These are phyloP conservation scores for Hemistola chrysoprasaria DNA, from an alignment of 2,888 invertebrate genomes.

Conservation along the genomic window DNA sequence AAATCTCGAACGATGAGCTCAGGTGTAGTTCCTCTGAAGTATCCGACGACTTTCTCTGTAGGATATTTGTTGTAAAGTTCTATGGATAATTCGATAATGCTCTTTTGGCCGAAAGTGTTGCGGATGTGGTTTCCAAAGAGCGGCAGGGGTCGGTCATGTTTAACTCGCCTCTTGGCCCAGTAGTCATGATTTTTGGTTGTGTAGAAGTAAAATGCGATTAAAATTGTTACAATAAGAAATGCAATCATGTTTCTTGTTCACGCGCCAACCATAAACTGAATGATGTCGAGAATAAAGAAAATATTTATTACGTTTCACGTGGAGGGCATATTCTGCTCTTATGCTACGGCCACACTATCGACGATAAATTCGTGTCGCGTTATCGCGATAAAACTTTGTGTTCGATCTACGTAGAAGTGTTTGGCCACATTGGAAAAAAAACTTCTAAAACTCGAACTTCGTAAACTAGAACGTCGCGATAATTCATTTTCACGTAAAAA, in stretches of 20 bases:
- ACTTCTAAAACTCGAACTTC: too few species aligned
- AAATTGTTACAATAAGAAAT: conserved; percentile 27
- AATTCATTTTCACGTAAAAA: too few species aligned
- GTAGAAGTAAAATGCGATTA: conserved; percentile 43
- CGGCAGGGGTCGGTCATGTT: conserved; percentile 49
- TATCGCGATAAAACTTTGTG: too few species aligned
- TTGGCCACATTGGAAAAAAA: too few species aligned
- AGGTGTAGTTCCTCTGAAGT: conserved; percentile 51
- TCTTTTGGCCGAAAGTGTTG: conserved; percentile 44
- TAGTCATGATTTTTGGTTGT: conserved; percentile 49
- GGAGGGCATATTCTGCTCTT: too few species aligned
- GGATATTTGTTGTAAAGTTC: conserved; percentile 55
- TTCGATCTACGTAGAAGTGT: too few species aligned
- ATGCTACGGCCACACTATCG: too few species aligned
- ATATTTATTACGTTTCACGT: too few species aligned
- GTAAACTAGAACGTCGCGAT: too few species aligned
- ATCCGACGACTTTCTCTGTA: conserved; percentile 58
- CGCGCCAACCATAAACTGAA: conserved; percentile 3
- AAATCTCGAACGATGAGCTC: conserved; percentile 56
- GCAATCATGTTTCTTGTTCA: conserved; percentile 29
- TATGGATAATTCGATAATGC: conserved; percentile 38
- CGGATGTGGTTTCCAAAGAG: conserved; percentile 52
- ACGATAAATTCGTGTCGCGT: too few species aligned
- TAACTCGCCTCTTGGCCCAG: conserved; percentile 56
- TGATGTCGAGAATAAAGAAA: too few species aligned